A percentile compares a stretch with the other conserved stretches of the same genome.
phyloP scores from a whole-genome alignment of 1,140 invertebrate genomes.

The Ladona fulva region DNA sequence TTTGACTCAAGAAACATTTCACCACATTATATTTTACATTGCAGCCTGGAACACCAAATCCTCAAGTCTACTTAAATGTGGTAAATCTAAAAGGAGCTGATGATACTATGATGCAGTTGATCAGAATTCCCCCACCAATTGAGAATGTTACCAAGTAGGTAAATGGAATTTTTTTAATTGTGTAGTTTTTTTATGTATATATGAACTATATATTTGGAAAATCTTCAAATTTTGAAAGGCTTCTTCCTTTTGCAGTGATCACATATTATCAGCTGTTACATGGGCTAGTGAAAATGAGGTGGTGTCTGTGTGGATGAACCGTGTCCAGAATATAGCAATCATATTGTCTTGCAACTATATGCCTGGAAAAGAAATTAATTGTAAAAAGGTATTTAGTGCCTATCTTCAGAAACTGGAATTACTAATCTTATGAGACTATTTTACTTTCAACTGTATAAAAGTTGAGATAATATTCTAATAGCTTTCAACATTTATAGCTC shows the following conservation, averaged over 20 bases:
- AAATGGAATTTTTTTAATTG: background rate
- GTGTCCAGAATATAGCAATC: slow-evolving; percentile 62
- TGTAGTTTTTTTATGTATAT: too few relatives aligned
- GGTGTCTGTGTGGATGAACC: slow-evolving; percentile 72
- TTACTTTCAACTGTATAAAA: too few relatives aligned
- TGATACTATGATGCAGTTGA: slow-evolving; percentile 19
- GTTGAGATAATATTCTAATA: background rate
- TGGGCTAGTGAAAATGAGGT: slow-evolving; percentile 66
- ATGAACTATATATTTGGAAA: background rate
- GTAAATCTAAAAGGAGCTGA: slow-evolving; percentile 44
- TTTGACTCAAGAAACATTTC: background rate
- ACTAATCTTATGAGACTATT: too few relatives aligned
- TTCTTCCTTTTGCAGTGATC: slow-evolving; percentile 38
- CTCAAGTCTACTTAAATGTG: slow-evolving; percentile 56
- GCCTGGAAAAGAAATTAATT: background rate
- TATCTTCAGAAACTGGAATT: too few relatives aligned
- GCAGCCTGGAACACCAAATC: slow-evolving; percentile 69
- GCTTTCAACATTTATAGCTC: slow-evolving; percentile 27
- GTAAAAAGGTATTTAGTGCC: background rate
- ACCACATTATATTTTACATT: slow-evolving; percentile 25
- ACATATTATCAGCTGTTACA: slow-evolving; percentile 60
- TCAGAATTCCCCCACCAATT: slow-evolving; percentile 36
- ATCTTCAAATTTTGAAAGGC: slow-evolving; percentile 9
- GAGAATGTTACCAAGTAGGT: slow-evolving; percentile 34
- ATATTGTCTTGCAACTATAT: background rate